Percentiles rank a stretch among this genome's conserved stretches.
phyloP scores from a whole-genome alignment of 2,113 vertebrate species.

The Chionis minor region DNA sequence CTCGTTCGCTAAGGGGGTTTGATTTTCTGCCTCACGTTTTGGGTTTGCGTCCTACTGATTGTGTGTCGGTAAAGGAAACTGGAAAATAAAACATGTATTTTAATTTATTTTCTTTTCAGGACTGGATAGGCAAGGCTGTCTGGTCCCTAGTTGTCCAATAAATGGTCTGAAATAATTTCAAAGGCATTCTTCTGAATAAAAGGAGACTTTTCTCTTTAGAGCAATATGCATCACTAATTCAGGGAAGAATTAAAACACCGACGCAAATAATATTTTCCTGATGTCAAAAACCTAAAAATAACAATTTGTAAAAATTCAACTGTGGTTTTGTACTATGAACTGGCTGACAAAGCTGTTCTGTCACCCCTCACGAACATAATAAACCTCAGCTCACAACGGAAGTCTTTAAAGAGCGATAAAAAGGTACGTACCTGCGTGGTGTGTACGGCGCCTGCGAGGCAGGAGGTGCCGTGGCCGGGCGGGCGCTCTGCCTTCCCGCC shows the following conservation, averaged over 20 bases:
- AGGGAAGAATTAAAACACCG: neutral
- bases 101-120: conserved; percentile 35
- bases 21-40: neutral
- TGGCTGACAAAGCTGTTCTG: neutral
- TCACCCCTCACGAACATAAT: neutral
- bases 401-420: neutral
- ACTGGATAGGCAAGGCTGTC: neutral
- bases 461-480: accelerated
- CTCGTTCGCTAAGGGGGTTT: neutral
- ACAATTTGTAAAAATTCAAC: neutral
- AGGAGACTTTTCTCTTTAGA: neutral
- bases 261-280: neutral
- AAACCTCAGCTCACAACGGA: neutral
- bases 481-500: neutral
- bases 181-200: conserved; percentile 14
- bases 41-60: neutral
- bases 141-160: neutral
- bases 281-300: neutral
- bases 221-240: conserved; percentile 2
- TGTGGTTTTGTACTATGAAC: neutral
- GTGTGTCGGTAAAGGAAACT: neutral
- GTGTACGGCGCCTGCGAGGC: accelerated
- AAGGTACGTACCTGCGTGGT: accelerated
- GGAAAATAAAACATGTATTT: conserved; percentile 6
- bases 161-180: conserved; percentile 8